phyloP scores from a whole-genome alignment of 2,888 invertebrate species.

The Sturmia bella region DNA sequence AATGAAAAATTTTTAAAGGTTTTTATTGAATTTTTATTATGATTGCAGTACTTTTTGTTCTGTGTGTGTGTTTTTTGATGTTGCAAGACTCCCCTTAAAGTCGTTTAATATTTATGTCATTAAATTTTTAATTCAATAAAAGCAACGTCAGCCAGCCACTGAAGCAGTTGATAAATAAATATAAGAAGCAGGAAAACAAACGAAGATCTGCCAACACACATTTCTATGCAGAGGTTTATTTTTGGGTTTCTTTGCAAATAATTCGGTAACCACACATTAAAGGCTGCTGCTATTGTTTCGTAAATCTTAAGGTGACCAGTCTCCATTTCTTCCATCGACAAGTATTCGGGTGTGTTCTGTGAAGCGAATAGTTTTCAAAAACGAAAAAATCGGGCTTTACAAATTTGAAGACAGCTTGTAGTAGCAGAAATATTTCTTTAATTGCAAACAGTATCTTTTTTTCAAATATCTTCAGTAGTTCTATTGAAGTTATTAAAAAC shows the following conservation, averaged over 20 bases:
- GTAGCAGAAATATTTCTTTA: too few species aligned
- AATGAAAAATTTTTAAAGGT: slow-evolving; percentile 4
- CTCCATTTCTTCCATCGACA: not conserved
- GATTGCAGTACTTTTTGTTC: slow-evolving; percentile 29
- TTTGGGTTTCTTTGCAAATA: slow-evolving; percentile 39
- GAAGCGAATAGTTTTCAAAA: too few species aligned
- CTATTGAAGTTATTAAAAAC: too few species aligned
- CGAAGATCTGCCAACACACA: slow-evolving; percentile 11
- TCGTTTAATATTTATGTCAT: slow-evolving; percentile 69
- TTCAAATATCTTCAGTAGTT: too few species aligned
- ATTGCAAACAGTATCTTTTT: too few species aligned
- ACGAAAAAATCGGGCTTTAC: too few species aligned
- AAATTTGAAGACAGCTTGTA: too few species aligned
- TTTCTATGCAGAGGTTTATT: slow-evolving; percentile 17
- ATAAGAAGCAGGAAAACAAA: not conserved
- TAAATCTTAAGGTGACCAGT: slow-evolving; percentile 38
- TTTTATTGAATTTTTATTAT: slow-evolving; percentile 59
- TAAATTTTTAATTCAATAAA: slow-evolving; percentile 65
- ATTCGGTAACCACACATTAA: slow-evolving; percentile 53
- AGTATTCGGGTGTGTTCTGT: too few species aligned
- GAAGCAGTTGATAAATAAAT: slow-evolving; percentile 11
- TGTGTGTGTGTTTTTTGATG: slow-evolving; percentile 13
- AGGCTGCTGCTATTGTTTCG: slow-evolving; percentile 52
- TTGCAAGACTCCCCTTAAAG: slow-evolving; percentile 61
- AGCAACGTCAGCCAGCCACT: slow-evolving; percentile 14